Base-by-base conservation (phyloP, 1,140 invertebrate species). In the Drosophila erecta region DNA sequence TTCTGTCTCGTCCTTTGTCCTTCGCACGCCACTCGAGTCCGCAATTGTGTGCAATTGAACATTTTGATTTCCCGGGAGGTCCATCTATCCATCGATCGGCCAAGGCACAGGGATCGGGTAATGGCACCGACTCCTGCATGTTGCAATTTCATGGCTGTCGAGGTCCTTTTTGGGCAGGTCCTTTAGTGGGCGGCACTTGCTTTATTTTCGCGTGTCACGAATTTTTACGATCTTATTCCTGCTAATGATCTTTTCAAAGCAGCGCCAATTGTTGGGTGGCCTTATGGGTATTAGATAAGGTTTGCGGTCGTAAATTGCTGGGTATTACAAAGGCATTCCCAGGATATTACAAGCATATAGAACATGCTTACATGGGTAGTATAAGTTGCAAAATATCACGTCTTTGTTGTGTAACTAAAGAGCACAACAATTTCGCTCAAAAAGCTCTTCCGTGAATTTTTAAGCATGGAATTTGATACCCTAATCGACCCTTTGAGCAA, bases 151-250 rank as follows among this genome's bases (percentile, higher is more conserved):
- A 87, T 79, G 83, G 47, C 67, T 87, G 84, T 89, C 83, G 2
- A 38, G 35, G 33, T 30, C 30, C 27, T 15, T 56, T 35, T 22
- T 22, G 2, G 30, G 30, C 30, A 30, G 49, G 30, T 14, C 43
- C 14, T 71, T 44, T 11, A 33, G 37, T 17, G 67, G 81, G 81
- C 81, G 81, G 75, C 71, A 69, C 67, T 83, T 55, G 71, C 67
- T 55, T 83, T 87, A 73, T 85, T 89, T 87, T 65, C 72, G 84
- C 84, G 79, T 87, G 84, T 87, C 84, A 89, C 69, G 56, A 69
- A 33, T 84, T 83, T 87, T 87, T 87, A 87, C 85, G 84, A 87
- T 87, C 84, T 87, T 89, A 89, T 87, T 87, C 84, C 84, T 64
- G 61, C 76, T 89, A 87, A 87, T 87, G 84, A 87, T 89, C 79